Evolutionary conservation across 2,113 vertebrate genomes (phyloP).

Genomic region (Syngnathus scovelli): DNA sequence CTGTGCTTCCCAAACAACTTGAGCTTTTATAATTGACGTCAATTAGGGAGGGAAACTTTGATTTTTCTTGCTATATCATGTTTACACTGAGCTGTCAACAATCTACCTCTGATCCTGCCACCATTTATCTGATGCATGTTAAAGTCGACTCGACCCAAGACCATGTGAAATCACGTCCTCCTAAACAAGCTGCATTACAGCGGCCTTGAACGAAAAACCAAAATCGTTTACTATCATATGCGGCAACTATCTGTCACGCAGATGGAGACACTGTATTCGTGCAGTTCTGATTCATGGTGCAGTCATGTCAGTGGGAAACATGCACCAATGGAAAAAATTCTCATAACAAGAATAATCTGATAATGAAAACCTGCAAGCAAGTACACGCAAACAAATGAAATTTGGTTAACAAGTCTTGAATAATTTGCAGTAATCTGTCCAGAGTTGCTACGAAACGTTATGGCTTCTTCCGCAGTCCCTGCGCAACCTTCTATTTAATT

Average conservation of each 20-base stretch:
- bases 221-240: not conserved
- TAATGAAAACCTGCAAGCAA: not conserved
- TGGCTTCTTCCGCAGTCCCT: too few species aligned
- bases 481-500: too few species aligned
- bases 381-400: not conserved
- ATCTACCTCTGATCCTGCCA: not conserved
- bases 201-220: constrained; percentile 18
- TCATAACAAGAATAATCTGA: constrained; percentile 13
- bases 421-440: not conserved
- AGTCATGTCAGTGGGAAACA: constrained; percentile 44
- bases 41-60: constrained; percentile 11
- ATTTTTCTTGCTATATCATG: not conserved
- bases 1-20: constrained; percentile 40
- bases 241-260: constrained; percentile 47
- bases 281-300: constrained; percentile 55
- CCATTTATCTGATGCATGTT: constrained; percentile 1
- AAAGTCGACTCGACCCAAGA: not conserved
- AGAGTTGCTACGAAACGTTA: not conserved
- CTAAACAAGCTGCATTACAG: constrained; percentile 15
- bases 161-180: constrained; percentile 19
- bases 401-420: not conserved
- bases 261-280: constrained; percentile 49
- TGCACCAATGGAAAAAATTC: constrained; percentile 55
- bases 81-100: not conserved
- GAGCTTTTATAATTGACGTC: constrained; percentile 25